phyloP scores from a whole-genome alignment of 2,113 vertebrate species.

The Tychaedon coryphoeus region DNA sequence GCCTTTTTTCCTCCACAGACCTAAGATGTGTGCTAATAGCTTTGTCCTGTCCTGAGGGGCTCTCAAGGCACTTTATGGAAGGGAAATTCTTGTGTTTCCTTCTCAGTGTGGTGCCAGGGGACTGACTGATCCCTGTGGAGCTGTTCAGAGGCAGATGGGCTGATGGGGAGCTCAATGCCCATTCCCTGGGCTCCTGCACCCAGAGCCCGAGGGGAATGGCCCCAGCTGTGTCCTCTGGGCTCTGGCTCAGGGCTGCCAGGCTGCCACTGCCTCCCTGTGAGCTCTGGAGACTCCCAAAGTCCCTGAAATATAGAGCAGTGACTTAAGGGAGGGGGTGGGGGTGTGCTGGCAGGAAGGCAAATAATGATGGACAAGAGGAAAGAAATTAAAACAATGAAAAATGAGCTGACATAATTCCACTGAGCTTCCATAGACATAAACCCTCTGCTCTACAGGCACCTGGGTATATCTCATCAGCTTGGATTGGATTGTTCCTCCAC shows the following conservation, averaged over 20 bases:
- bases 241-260: background rate
- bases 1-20: background rate
- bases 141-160: background rate
- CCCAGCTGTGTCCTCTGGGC: background rate
- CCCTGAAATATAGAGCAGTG: background rate
- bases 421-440: background rate
- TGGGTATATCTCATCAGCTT: background rate
- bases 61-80: background rate
- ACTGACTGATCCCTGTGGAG: fast-evolving
- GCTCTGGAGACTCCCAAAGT: background rate
- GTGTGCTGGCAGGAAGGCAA: background rate
- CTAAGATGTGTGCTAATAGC: background rate
- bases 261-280: background rate
- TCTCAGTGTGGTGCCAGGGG: background rate
- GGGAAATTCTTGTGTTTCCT: background rate
- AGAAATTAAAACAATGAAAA: slow-evolving; percentile 1
- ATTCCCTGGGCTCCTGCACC: background rate
- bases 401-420: background rate
- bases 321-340: background rate
- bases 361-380: background rate
- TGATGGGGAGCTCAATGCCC: background rate
- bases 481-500: background rate
- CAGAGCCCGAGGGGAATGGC: fast-evolving
- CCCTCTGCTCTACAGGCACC: background rate
- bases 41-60: background rate